Conservation (phyloP, 2,888 invertebrate species). For the Drosophila anomelani region DNA sequence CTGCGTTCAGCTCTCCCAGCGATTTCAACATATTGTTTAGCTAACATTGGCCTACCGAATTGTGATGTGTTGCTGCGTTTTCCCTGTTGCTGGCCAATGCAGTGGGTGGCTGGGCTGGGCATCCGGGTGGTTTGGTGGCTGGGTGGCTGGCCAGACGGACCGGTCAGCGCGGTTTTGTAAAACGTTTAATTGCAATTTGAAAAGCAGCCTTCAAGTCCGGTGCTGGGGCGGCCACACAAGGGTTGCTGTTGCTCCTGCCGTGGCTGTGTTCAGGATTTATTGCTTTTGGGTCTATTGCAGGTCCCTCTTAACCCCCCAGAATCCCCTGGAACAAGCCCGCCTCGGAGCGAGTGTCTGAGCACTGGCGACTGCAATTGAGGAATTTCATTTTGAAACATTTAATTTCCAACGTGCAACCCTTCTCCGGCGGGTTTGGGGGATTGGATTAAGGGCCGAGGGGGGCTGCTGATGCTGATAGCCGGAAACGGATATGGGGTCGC, state of each 20-base stretch:
- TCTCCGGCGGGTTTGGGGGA: constrained; percentile 15
- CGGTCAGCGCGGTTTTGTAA: constrained; percentile 80
- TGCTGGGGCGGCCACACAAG: constrained; percentile 53
- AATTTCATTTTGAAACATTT: constrained; percentile 81
- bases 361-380: constrained; percentile 77
- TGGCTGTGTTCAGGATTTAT: constrained; percentile 67
- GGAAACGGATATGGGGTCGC: constrained; percentile 75
- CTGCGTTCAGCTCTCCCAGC: too few relatives aligned
- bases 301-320: background rate
- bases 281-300: constrained; percentile 75
- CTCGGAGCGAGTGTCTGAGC: constrained; percentile 47
- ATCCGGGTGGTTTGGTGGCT: constrained; percentile 10
- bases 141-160: constrained; percentile 44
- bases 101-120: constrained; percentile 7
- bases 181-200: constrained; percentile 82
- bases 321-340: constrained; percentile 9
- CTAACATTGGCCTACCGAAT: constrained; percentile 63
- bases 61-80: constrained; percentile 32
- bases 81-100: constrained; percentile 15
- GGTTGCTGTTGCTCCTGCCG: constrained; percentile 52
- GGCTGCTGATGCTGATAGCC: constrained; percentile 59
- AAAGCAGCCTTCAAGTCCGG: constrained; percentile 57
- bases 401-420: constrained; percentile 72
- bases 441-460: constrained; percentile 5
- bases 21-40: constrained; percentile 57